These are phyloP conservation scores for Eurosta solidaginis DNA, from an alignment of 1,140 invertebrate genomes.

Conservation along the genomic window DNA sequence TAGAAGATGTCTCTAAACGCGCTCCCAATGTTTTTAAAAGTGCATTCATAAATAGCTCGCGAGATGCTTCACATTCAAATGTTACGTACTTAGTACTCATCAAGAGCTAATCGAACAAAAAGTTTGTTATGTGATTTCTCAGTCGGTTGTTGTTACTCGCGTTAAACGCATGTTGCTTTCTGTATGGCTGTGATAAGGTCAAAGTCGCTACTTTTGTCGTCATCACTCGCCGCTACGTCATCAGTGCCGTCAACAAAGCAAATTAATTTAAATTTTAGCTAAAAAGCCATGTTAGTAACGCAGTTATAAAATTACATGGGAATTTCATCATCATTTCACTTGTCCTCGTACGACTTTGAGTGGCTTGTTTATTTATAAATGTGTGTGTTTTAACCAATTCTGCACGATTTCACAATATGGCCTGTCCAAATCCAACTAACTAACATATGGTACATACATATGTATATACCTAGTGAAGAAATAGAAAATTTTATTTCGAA, in stretches of 20 bases:
- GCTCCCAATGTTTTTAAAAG: neutral
- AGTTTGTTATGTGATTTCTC: neutral
- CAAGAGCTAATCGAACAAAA: neutral
- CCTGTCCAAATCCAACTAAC: neutral
- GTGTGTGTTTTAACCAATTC: too few relatives aligned
- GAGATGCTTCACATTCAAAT: neutral
- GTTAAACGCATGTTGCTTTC: slow-evolving; percentile 7
- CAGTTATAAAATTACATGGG: neutral
- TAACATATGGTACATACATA: neutral
- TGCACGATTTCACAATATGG: slow-evolving; percentile 8
- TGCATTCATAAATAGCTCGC: too few relatives aligned
- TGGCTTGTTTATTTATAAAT: too few relatives aligned
- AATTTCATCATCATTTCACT: neutral
- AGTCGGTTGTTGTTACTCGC: slow-evolving; percentile 12
- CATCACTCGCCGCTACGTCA: neutral
- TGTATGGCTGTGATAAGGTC: slow-evolving; percentile 11
- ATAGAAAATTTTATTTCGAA: neutral
- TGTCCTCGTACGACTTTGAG: neutral
- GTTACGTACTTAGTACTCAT: neutral
- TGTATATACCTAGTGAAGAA: neutral
- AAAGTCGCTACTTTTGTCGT: slow-evolving; percentile 6
- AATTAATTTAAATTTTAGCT: neutral
- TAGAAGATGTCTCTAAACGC: too few relatives aligned
- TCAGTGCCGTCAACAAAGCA: neutral
- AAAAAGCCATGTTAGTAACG: neutral